Conservation (phyloP, 1,140 invertebrate genomes). For the Dendroctonus ponderosae region DNA sequence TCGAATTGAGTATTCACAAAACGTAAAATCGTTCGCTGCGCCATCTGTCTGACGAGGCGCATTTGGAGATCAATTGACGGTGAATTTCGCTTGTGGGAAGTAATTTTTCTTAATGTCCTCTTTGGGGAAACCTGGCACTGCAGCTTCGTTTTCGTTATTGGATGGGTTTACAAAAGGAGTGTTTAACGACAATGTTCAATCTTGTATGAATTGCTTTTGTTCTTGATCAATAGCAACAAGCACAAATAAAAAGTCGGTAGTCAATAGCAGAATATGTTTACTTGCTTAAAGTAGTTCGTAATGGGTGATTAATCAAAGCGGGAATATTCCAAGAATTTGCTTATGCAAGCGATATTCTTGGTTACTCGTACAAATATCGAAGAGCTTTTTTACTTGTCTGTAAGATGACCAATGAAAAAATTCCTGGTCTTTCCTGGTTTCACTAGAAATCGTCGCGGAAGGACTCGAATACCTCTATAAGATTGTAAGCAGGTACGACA, state of each 20-base stretch:
- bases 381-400: no score
- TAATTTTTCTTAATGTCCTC: constrained; percentile 34
- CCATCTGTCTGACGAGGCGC: constrained; percentile 28
- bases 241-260: not conserved
- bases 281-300: no score
- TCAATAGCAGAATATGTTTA: not conserved
- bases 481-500: no score
- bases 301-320: no score
- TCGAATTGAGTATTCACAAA: constrained; percentile 27
- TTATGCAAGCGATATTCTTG: no score
- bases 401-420: no score
- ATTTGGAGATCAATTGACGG: constrained; percentile 30
- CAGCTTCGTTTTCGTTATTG: constrained; percentile 8
- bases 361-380: no score
- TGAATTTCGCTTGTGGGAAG: constrained; percentile 31
- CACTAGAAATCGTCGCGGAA: no score
- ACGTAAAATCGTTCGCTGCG: constrained; percentile 25
- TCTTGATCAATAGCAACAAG: constrained; percentile 7
- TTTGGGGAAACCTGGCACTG: constrained; percentile 26
- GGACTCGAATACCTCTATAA: no score
- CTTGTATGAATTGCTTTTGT: constrained; percentile 5
- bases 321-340: no score
- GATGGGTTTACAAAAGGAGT: constrained; percentile 14
- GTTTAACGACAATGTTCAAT: constrained; percentile 18
- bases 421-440: no score